phyloP scores from a whole-genome alignment of 2,113 vertebrate genomes.

The Dinomys branickii region DNA sequence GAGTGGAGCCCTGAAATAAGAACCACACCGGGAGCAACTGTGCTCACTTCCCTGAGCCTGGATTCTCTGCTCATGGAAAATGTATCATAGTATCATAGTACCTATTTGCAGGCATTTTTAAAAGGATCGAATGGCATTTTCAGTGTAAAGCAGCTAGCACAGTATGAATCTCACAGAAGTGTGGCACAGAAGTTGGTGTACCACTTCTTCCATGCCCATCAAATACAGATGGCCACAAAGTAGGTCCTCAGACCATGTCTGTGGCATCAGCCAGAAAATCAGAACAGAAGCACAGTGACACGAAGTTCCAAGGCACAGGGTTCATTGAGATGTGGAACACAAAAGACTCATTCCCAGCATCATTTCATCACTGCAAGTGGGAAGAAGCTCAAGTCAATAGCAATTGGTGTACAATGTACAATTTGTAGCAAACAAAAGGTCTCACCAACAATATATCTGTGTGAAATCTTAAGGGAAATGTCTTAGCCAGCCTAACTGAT shows the following conservation, averaged over 20 bases:
- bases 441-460: neutral
- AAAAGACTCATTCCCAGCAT: neutral
- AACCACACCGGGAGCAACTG: neutral
- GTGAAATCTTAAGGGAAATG: neutral
- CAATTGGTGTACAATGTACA: neutral
- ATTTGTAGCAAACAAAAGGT: neutral
- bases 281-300: too few relatives aligned
- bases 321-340: neutral
- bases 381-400: too few relatives aligned
- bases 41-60: neutral
- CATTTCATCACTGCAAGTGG: neutral
- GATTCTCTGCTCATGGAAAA: neutral
- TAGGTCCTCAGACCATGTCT: too few relatives aligned
- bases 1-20: neutral
- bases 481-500: neutral
- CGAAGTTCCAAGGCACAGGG: neutral
- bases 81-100: neutral
- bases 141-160: neutral
- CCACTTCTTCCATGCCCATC: neutral
- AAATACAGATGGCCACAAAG: neutral
- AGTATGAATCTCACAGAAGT: neutral
- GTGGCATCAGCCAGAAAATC: neutral
- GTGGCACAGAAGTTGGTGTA: neutral
- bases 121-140: neutral
- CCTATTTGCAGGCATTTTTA: neutral